A percentile compares a stretch with the other conserved stretches of the same genome.
phyloP scores from a whole-genome alignment of 2,888 invertebrate species.

The Mythimna loreyi region DNA sequence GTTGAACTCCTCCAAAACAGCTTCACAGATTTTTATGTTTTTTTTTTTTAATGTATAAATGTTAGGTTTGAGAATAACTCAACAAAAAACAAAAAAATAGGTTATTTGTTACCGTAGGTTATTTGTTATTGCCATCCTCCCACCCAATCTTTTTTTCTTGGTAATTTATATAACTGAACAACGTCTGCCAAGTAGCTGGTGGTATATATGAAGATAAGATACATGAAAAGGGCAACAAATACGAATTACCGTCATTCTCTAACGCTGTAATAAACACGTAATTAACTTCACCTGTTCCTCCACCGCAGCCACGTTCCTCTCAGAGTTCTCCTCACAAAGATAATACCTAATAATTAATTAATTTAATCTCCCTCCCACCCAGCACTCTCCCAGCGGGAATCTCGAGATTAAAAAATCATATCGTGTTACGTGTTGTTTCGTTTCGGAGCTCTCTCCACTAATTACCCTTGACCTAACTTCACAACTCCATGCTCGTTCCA shows the following conservation, averaged over 20 bases:
- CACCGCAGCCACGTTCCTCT: slow-evolving; percentile 22
- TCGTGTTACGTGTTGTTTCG: slow-evolving; percentile 52
- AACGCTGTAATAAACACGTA: slow-evolving; percentile 31
- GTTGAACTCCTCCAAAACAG: too few relatives aligned
- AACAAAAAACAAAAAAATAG: too few relatives aligned
- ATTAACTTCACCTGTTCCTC: slow-evolving; percentile 37
- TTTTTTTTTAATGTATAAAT: too few relatives aligned
- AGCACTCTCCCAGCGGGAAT: slow-evolving; percentile 44
- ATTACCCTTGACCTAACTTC: slow-evolving; percentile 48
- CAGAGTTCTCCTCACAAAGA: slow-evolving; percentile 49
- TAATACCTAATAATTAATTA: slow-evolving; percentile 63
- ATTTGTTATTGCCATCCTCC: too few relatives aligned
- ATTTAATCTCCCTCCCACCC: slow-evolving; percentile 48
- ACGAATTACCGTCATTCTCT: slow-evolving; percentile 30
- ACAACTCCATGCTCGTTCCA: slow-evolving; percentile 32
- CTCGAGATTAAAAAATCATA: slow-evolving; percentile 62
- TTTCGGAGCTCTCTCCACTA: slow-evolving; percentile 36
- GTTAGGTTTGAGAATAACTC: too few relatives aligned
- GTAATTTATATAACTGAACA: too few relatives aligned
- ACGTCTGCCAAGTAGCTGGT: too few relatives aligned
- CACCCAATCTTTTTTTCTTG: too few relatives aligned
- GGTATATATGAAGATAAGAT: background rate
- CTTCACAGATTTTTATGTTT: too few relatives aligned
- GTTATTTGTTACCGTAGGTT: too few relatives aligned
- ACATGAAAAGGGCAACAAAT: slow-evolving; percentile 8